Percentiles rank a stretch among this genome's conserved stretches.
Evolutionary conservation across 2,113 vertebrate species (phyloP).

Genomic region (Bos taurus): ARS-UCD2.0 NC_037338.1:74014501-74015000

Average conservation of each 20-base stretch:
- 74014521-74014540: neutral
- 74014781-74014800: neutral
- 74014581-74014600: neutral
- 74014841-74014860: neutral
- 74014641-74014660: neutral
- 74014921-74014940: slow-evolving; percentile 23
- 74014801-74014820: neutral
- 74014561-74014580: neutral
- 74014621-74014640: neutral
- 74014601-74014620: neutral
- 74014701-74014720: neutral
- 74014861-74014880: neutral
- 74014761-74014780: neutral
- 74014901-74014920: neutral
- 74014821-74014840: neutral
- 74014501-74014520: neutral
- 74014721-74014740: neutral
- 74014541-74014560: neutral
- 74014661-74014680: neutral
- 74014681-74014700: neutral
- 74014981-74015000: slow-evolving; percentile 36
- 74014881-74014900: neutral
- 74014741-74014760: neutral
- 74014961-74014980: slow-evolving; percentile 63
- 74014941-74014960: neutral